Conservation (phyloP, 2,888 invertebrate genomes). For the Sylvicola cinctus region DNA sequence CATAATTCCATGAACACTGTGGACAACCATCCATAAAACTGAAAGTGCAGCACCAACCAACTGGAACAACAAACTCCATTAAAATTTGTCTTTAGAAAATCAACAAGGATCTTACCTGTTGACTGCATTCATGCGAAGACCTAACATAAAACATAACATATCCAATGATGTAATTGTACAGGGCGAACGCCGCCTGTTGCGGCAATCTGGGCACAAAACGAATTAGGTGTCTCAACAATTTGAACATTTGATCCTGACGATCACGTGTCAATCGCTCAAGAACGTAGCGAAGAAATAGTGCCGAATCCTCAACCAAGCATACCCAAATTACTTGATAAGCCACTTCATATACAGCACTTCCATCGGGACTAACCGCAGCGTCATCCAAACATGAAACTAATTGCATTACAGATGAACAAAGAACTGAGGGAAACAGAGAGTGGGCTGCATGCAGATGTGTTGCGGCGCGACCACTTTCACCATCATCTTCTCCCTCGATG, state of each 20-base stretch:
- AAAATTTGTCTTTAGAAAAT: background rate
- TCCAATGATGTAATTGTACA: slow-evolving; percentile 97
- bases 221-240: slow-evolving; percentile 74
- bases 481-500: slow-evolving; percentile 56
- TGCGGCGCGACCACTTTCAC: slow-evolving; percentile 48
- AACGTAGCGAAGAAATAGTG: slow-evolving; percentile 85
- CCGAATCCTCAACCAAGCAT: slow-evolving; percentile 94
- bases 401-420: slow-evolving; percentile 89
- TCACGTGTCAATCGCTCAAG: slow-evolving; percentile 86
- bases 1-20: slow-evolving; percentile 97
- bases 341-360: slow-evolving; percentile 90
- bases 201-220: slow-evolving; percentile 83
- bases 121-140: slow-evolving; percentile 87
- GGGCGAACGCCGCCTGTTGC: slow-evolving; percentile 90
- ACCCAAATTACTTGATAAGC: slow-evolving; percentile 95
- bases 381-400: slow-evolving; percentile 91
- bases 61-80: slow-evolving; percentile 9
- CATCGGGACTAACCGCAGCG: slow-evolving; percentile 83
- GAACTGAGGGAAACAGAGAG: slow-evolving; percentile 86
- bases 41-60: slow-evolving; percentile 88
- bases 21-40: slow-evolving; percentile 95
- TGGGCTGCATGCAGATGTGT: slow-evolving; percentile 83
- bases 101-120: slow-evolving; percentile 31
- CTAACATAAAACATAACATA: slow-evolving; percentile 99
- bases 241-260: slow-evolving; percentile 87